Evolutionary conservation across 2,888 invertebrate species (phyloP).

Genomic region (Ypsolopha sequella): DNA sequence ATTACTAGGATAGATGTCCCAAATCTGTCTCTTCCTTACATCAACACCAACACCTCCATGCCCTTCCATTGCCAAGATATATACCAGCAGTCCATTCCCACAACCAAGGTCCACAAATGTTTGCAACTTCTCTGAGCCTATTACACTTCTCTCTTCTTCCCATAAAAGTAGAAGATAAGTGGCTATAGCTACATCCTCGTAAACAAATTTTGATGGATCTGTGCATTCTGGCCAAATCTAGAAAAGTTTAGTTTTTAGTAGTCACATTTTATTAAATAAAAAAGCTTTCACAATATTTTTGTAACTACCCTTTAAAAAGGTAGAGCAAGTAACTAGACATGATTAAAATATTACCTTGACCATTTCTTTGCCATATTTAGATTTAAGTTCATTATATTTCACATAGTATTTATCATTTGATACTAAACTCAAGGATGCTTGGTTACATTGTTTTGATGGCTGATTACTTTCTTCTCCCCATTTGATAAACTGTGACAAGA

Average conservation of each 20-base stretch:
- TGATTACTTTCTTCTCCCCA: slow-evolving; percentile 66
- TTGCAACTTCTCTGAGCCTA: slow-evolving; percentile 42
- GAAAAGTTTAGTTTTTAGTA: no score
- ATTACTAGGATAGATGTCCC: slow-evolving; percentile 81
- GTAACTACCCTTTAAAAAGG: not conserved
- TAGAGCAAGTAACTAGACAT: not conserved
- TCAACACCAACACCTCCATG: slow-evolving; percentile 86
- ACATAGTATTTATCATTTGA: slow-evolving; percentile 76
- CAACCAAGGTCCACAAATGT: slow-evolving; percentile 96
- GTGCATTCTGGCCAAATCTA: slow-evolving; percentile 94
- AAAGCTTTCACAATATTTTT: not conserved
- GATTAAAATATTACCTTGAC: slow-evolving; percentile 69
- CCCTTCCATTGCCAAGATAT: slow-evolving; percentile 89
- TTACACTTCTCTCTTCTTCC: slow-evolving; percentile 69
- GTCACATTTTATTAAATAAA: not conserved
- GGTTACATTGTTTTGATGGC: slow-evolving; percentile 15
- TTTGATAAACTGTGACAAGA: slow-evolving; percentile 73
- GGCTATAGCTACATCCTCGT: slow-evolving; percentile 96
- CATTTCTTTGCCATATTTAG: slow-evolving; percentile 81
- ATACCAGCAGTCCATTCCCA: slow-evolving; percentile 95
- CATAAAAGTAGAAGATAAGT: slow-evolving; percentile 87
- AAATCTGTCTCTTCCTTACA: slow-evolving; percentile 87
- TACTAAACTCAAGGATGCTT: slow-evolving; percentile 75
- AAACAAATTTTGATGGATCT: slow-evolving; percentile 94
- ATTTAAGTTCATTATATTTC: slow-evolving; percentile 80